Conservation (phyloP, 2,888 invertebrate species). For the Eupelmus urozonus region DNA sequence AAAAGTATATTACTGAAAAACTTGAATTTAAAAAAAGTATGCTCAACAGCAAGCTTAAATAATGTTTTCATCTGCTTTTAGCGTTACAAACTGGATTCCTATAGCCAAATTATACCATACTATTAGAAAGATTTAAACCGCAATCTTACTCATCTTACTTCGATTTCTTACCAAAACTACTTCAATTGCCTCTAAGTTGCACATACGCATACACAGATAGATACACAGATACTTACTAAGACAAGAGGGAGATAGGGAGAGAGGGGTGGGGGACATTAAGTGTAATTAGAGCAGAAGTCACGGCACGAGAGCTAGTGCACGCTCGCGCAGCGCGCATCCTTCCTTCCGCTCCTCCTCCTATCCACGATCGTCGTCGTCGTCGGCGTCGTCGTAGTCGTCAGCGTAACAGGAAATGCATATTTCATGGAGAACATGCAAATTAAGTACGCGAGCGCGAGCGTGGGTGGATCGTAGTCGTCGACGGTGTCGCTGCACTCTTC, state of each 20-base stretch:
- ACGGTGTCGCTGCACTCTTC: slow-evolving; percentile 62
- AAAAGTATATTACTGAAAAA: too few species aligned
- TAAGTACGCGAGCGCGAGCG: slow-evolving; percentile 58
- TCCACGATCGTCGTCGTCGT: slow-evolving; percentile 16
- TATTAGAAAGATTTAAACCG: too few species aligned
- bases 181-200: background rate
- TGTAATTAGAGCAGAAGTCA: slow-evolving; percentile 63
- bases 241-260: slow-evolving; percentile 6
- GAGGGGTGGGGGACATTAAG: slow-evolving; percentile 38
- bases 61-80: too few species aligned
- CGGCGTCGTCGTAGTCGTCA: slow-evolving; percentile 58
- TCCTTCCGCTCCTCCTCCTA: slow-evolving; percentile 16
- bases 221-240: too few species aligned
- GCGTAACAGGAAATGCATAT: slow-evolving; percentile 68
- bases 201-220: slow-evolving; percentile 13
- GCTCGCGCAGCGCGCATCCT: slow-evolving; percentile 33
- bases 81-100: too few species aligned
- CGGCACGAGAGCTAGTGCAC: slow-evolving; percentile 55
- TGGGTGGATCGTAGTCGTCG: slow-evolving; percentile 62
- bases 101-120: too few species aligned
- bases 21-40: too few species aligned
- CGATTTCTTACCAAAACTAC: background rate
- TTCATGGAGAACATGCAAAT: slow-evolving; percentile 69
- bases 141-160: background rate
- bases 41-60: too few species aligned